Evolutionary conservation across 64 coral and sea anemone genomes (phyloP), one percentile per base, ranked within the genome.

Genomic region (Pocillopora damicornis): DNA sequence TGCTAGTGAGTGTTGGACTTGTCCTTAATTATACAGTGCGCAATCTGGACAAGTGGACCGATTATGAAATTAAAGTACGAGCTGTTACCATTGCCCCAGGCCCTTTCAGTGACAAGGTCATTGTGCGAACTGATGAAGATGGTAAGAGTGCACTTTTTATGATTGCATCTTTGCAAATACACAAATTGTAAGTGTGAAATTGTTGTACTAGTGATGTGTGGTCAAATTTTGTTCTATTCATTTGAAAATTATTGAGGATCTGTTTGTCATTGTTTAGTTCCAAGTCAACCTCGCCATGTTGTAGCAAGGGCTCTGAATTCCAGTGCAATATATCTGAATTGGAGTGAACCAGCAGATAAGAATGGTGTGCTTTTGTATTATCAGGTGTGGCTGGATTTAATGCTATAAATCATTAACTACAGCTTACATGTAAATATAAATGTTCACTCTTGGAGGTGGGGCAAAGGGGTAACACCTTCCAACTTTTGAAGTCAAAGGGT

Each of bases 341-440:
- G 89, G 89, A 90, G 57, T 30, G 73, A 63, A 35, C 89, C 89
- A 74, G 10, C 15, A 14, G 35, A 83, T 22, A 62, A 67, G 35
- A 90, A 90, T 76, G 89, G 89, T 20, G n/a, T 76, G 75, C 69
- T 90, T 51, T 3, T 90, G 3, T 61, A 81, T 10, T 89, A 89
- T 67, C 61, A 81, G 87, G 87, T 88, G 79, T 11, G 67, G 18
- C 20, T 71, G 11, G 67, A 30, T 25, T 25, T 23, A 67, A 16
- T 0, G 14, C 18, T 22, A 67, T 67, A 20, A 13, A 67, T 22
- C 22, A 5, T 67, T 67, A 16, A 20, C 18, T 51, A 10, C 26
- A 11, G 58, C 56, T 7, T 58, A 57, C 22, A 58, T 78, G 13
- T 78, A 78, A 7, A 37, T 35, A 5, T 73, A 78, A 7, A 37